Evolutionary conservation across 2,113 vertebrate genomes (phyloP), one percentile per base, ranked within the genome.

Genomic region (Poicephalus meyeri): DNA sequence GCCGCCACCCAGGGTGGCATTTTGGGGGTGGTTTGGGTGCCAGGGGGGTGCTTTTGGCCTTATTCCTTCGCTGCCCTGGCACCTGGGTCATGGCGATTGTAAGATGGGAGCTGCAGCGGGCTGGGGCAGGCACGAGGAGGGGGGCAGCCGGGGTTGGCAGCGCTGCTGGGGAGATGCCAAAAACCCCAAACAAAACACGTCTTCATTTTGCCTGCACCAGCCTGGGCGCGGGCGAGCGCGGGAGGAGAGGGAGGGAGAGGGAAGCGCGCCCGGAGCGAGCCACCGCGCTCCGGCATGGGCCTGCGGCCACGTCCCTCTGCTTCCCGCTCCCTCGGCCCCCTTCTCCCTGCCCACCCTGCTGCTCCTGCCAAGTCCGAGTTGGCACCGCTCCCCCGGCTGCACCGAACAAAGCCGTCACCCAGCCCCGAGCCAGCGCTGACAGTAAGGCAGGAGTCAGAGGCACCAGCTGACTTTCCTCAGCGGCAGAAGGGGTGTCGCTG

Each of bases 381-480:
- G 97, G 97, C 97, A 97, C 95, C 4, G 97, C 96, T 96, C 91
- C 96, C 94, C 73, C 55, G 80, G 94, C 96, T 78, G 95, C 86
- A 60, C 95, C 74, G 89, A 96, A 97, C 97, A 97, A 97, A 97
- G 97, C 96, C 97, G 52, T 97, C 96, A 92, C 97, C 97, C 97
- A 93, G 89, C 95, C 88, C 95, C 91, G 92, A 96, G 96, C 95
- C 95, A 71, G 76, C 52, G 68, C 95, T 96, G 97, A 96, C 95
- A 95, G 96, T 93, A 97, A 96, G 97, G n/a, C n/a, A n/a, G n/a
- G n/a, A n/a, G n/a, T n/a, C n/a, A n/a, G n/a, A n/a, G n/a, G n/a
- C n/a, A n/a, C n/a, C n/a, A n/a, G n/a, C n/a, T n/a, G n/a, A n/a
- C n/a, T n/a, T n/a, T n/a, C n/a, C n/a, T n/a, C n/a, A n/a, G n/a